Percentiles rank a stretch among this genome's conserved stretches.
These are phyloP conservation scores for Barypeithes pellucidus DNA, from an alignment of 2,888 invertebrate species.

Conservation along the genomic window DNA sequence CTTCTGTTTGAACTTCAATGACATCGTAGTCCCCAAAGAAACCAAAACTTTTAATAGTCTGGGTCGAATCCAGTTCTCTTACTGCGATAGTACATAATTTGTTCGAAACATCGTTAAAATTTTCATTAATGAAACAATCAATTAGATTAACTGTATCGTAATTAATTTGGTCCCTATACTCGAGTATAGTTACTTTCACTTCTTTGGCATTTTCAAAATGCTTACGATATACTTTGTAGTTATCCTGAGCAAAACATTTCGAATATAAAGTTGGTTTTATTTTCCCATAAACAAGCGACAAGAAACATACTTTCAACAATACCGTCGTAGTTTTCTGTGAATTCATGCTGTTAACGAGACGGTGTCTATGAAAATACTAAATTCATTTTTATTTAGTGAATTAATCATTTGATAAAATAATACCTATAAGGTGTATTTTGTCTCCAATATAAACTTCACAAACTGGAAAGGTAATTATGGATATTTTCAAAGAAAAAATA, in stretches of 20 bases:
- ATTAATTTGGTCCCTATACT: background rate
- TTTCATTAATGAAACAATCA: background rate
- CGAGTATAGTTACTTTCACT: background rate
- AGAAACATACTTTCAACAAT: background rate
- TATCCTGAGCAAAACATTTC: background rate
- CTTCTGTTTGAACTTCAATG: background rate
- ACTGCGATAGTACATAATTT: background rate
- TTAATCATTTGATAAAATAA: background rate
- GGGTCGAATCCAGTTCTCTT: background rate
- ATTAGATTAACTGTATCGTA: background rate
- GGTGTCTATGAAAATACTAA: background rate
- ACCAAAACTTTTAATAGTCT: background rate
- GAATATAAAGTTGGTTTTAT: background rate
- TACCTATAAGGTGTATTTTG: background rate
- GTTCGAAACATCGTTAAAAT: background rate
- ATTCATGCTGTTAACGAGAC: constrained; percentile 1
- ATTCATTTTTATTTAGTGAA: background rate
- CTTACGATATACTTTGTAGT: constrained; percentile 1
- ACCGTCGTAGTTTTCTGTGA: background rate
- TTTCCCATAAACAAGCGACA: background rate
- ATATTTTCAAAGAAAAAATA: background rate
- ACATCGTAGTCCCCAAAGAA: background rate
- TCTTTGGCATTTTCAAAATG: constrained; percentile 1
- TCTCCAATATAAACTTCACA: background rate
- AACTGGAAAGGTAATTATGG: background rate